A percentile compares a stretch with the other conserved stretches of the same genome.
phyloP scores from a whole-genome alignment of 1,140 invertebrate species.

The Andricus grossulariae region DNA sequence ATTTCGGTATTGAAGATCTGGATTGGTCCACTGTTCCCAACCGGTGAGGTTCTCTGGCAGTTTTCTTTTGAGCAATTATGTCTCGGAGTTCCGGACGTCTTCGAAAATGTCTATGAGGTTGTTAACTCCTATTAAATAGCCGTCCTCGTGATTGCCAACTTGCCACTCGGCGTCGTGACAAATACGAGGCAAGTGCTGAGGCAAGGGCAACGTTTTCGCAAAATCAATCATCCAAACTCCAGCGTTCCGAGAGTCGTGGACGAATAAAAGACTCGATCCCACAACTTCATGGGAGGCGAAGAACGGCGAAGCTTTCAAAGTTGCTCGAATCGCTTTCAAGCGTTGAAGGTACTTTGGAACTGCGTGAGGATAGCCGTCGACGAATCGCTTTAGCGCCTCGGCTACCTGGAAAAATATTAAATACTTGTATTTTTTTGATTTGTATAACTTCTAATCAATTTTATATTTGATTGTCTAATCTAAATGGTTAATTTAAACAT shows the following conservation, averaged over 20 bases:
- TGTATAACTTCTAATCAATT: too few relatives aligned
- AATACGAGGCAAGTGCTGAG: constrained; percentile 82
- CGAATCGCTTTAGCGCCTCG: constrained; percentile 89
- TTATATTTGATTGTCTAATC: too few relatives aligned
- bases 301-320: constrained; percentile 89
- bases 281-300: constrained; percentile 96
- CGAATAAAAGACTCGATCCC: constrained; percentile 96
- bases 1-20: constrained; percentile 23
- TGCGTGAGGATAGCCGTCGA: constrained; percentile 85
- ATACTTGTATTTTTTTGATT: too few relatives aligned
- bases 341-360: constrained; percentile 89
- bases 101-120: constrained; percentile 93
- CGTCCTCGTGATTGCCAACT: constrained; percentile 99
- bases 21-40: not conserved
- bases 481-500: too few relatives aligned
- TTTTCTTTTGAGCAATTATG: not conserved
- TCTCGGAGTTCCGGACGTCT: constrained; percentile 51
- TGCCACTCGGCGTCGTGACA: constrained; percentile 91
- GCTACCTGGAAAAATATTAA: constrained; percentile 78
- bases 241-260: constrained; percentile 92
- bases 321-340: constrained; percentile 88
- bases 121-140: constrained; percentile 95
- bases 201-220: constrained; percentile 93
- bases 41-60: not conserved
- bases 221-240: constrained; percentile 99